Conservation (phyloP, 2,888 invertebrate genomes). For the Eledona agricola region DNA sequence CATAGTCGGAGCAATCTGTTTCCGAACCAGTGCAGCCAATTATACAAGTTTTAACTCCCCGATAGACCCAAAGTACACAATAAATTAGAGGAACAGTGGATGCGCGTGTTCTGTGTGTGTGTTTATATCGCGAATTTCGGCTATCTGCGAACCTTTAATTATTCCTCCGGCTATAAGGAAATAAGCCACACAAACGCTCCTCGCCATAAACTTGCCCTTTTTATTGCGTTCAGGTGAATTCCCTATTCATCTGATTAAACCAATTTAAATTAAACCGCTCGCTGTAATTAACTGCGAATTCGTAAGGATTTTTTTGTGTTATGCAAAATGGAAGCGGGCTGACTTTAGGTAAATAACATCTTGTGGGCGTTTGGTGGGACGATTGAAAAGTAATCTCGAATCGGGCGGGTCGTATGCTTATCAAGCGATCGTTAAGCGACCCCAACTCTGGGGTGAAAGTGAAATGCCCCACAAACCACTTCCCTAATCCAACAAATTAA, state of each 20-base stretch:
- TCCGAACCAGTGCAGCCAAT: constrained; percentile 59
- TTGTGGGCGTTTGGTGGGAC: constrained; percentile 19
- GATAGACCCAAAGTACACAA: constrained; percentile 53
- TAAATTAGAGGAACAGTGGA: constrained; percentile 47
- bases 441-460: constrained; percentile 10
- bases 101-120: constrained; percentile 38
- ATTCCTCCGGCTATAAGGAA: constrained; percentile 24
- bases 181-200: constrained; percentile 17
- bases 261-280: constrained; percentile 30
- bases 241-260: constrained; percentile 29
- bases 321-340: constrained; percentile 3
- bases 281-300: constrained; percentile 30
- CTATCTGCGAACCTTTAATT: constrained; percentile 27
- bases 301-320: constrained; percentile 9
- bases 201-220: constrained; percentile 16
- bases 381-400: constrained; percentile 24
- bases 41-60: constrained; percentile 57
- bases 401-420: constrained; percentile 20
- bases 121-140: constrained; percentile 12
- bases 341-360: constrained; percentile 3
- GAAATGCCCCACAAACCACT: constrained; percentile 10
- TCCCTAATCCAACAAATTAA: constrained; percentile 9
- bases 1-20: constrained; percentile 55
- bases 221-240: constrained; percentile 29
- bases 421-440: constrained; percentile 22